Percentiles rank a stretch among this genome's conserved stretches.
phyloP scores from a whole-genome alignment of 2,113 vertebrate species.

The Panurus biarmicus region DNA sequence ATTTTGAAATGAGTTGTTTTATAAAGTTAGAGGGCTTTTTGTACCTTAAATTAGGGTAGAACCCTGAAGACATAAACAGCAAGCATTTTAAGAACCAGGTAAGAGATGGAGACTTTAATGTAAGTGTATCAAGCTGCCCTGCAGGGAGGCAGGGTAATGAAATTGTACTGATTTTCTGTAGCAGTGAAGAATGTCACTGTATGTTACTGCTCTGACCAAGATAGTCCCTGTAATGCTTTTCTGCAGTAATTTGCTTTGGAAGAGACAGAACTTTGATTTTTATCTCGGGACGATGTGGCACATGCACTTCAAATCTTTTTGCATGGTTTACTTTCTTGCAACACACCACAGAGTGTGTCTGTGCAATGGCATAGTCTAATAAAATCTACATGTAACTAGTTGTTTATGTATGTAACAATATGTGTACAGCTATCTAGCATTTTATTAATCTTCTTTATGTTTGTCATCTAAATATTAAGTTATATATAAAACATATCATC shows the following conservation, averaged over 20 bases:
- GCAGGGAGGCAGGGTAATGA: constrained; percentile 20
- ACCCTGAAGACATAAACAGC: not conserved
- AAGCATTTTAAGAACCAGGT: constrained; percentile 14
- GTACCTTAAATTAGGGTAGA: constrained; percentile 15
- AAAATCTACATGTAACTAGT: not conserved
- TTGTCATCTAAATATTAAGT: not conserved
- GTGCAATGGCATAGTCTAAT: not conserved
- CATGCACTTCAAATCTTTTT: not conserved
- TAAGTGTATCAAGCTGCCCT: not conserved
- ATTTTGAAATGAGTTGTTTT: not conserved
- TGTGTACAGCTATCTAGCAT: not conserved
- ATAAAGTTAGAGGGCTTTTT: not conserved
- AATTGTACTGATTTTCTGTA: constrained; percentile 37
- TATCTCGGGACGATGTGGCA: not conserved
- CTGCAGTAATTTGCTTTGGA: not conserved
- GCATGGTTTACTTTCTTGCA: not conserved
- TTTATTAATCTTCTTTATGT: not conserved
- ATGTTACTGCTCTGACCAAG: not conserved
- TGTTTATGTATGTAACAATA: not conserved
- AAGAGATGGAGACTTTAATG: not conserved
- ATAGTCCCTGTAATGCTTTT: not conserved
- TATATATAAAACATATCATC: not conserved
- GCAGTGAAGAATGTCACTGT: not conserved
- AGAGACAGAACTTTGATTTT: constrained; percentile 1
- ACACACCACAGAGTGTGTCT: too few species aligned